Conservation (phyloP, 2,888 invertebrate species). For the Helicoverpa assulta region DNA sequence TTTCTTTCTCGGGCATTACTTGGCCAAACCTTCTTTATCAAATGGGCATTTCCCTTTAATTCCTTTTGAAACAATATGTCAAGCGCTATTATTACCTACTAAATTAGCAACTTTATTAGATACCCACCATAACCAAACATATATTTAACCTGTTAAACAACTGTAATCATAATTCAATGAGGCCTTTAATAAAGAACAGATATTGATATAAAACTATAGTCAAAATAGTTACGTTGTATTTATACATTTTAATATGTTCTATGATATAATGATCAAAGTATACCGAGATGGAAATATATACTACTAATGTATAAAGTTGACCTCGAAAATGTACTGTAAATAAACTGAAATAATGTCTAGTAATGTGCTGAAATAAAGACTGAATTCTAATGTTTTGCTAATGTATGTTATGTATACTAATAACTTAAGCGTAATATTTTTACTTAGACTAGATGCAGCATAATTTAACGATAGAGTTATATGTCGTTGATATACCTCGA, state of each 20-base stretch:
- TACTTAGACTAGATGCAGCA: slow-evolving; percentile 43
- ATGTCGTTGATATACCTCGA: slow-evolving; percentile 10
- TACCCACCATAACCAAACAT: not conserved
- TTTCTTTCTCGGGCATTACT: too few relatives aligned
- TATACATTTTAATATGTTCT: slow-evolving; percentile 13
- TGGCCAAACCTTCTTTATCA: too few relatives aligned
- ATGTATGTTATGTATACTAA: slow-evolving; percentile 45
- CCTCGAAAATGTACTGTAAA: slow-evolving; percentile 52
- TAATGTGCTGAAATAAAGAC: slow-evolving; percentile 63
- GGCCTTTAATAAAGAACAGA: slow-evolving; percentile 29
- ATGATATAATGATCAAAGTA: slow-evolving; percentile 35
- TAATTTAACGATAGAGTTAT: slow-evolving; percentile 43
- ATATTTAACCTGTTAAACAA: slow-evolving; percentile 1
- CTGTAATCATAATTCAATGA: slow-evolving; percentile 12
- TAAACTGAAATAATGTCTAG: slow-evolving; percentile 45
- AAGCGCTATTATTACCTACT: not conserved
- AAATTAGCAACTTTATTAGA: not conserved
- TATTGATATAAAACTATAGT: slow-evolving; percentile 20
- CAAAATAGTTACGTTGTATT: slow-evolving; percentile 26
- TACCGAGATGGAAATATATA: slow-evolving; percentile 29
- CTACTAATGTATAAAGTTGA: slow-evolving; percentile 31
- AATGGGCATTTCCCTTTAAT: too few relatives aligned
- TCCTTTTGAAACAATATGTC: not conserved
- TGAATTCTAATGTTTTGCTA: slow-evolving; percentile 52
- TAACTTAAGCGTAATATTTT: slow-evolving; percentile 57